Conservation (phyloP, 2,113 vertebrate species). For the Polyodon spathula region DNA sequence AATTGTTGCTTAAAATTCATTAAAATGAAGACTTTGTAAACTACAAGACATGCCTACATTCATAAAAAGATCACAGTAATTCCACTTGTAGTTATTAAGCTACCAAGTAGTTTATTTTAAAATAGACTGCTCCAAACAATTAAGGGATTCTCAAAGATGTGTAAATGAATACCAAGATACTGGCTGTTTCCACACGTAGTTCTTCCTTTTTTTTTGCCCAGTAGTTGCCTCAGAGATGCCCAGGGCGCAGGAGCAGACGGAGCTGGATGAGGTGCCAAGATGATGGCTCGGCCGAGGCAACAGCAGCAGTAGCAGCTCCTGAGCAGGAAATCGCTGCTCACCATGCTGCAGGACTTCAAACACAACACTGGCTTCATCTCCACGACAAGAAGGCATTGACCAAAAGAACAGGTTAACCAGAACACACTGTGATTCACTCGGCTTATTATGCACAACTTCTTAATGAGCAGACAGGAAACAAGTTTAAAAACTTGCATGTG, state of each 20-base stretch:
- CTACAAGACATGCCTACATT: too few relatives aligned
- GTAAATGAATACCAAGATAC: too few relatives aligned
- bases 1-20: too few relatives aligned
- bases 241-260: neutral
- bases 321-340: slow-evolving; percentile 26
- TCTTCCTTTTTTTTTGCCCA: neutral
- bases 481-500: too few relatives aligned
- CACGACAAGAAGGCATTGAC: slow-evolving; percentile 15
- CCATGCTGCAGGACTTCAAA: slow-evolving; percentile 32
- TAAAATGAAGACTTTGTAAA: too few relatives aligned
- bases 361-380: slow-evolving; percentile 4
- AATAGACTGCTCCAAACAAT: too few relatives aligned
- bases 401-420: neutral
- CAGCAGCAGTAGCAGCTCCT: slow-evolving; percentile 25
- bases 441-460: neutral
- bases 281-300: slow-evolving; percentile 19
- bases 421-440: neutral
- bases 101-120: too few relatives aligned
- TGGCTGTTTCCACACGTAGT: neutral
- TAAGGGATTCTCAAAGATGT: too few relatives aligned
- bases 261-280: slow-evolving; percentile 15
- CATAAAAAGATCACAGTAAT: too few relatives aligned
- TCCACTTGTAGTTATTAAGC: too few relatives aligned
- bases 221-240: slow-evolving; percentile 32
- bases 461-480: neutral